These are phyloP conservation scores for Rhinoraja longicauda DNA, from an alignment of 2,797 vertebrate genomes.

Conservation along the genomic window DNA sequence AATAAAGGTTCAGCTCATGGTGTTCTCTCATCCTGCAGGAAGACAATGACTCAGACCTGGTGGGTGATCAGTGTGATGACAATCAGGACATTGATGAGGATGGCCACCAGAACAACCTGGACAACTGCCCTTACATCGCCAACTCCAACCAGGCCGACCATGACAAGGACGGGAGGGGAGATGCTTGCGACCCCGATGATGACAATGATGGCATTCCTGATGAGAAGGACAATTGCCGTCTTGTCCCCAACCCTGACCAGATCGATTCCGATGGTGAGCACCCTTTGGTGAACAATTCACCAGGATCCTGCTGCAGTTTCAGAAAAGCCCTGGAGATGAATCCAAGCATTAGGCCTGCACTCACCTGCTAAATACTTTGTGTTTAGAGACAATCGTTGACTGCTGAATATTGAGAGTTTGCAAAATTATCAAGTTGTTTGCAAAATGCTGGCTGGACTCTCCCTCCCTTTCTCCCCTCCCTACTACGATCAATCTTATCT, in stretches of 20 bases:
- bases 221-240: constrained; percentile 89
- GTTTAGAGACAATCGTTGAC: neutral
- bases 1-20: neutral
- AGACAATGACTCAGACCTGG: constrained; percentile 85
- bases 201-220: constrained; percentile 90
- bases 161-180: constrained; percentile 86
- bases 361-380: neutral
- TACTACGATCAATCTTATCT: too few species aligned
- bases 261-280: constrained; percentile 79
- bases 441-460: neutral
- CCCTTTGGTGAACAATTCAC: neutral
- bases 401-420: neutral
- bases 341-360: too few species aligned
- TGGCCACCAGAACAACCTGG: constrained; percentile 93
- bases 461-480: neutral
- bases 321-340: neutral
- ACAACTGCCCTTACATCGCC: constrained; percentile 92
- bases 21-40: constrained; percentile 54
- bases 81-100: constrained; percentile 95
- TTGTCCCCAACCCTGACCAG: constrained; percentile 81
- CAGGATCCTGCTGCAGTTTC: neutral
- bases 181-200: constrained; percentile 89
- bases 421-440: neutral
- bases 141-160: constrained; percentile 95
- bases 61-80: constrained; percentile 93